Conservation (phyloP, 2,113 vertebrate species). For the Mormyrus lacerda region DNA sequence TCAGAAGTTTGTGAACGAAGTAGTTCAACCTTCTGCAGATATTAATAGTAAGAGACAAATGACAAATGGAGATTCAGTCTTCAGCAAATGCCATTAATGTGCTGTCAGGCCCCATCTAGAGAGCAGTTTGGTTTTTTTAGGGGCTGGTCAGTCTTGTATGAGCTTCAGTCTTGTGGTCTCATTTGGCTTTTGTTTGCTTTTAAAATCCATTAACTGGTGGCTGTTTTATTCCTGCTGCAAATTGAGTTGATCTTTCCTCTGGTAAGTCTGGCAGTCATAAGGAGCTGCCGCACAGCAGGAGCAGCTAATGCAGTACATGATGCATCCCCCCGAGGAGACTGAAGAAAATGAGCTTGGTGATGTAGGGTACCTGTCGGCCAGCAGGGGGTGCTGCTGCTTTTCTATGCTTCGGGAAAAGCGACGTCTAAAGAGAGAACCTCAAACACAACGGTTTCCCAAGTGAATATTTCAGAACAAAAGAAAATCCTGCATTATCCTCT, state of each 20-base stretch:
- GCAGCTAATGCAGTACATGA: constrained; percentile 7
- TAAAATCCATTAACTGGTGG: constrained; percentile 10
- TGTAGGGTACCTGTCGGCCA: not conserved
- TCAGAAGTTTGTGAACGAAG: not conserved
- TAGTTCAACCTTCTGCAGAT: not conserved
- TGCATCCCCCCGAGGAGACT: not conserved
- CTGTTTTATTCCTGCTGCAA: constrained; percentile 22
- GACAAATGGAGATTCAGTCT: not conserved
- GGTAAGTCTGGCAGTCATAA: constrained; percentile 22
- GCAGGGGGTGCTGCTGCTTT: constrained; percentile 17
- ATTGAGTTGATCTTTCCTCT: constrained; percentile 14
- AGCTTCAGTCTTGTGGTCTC: not conserved
- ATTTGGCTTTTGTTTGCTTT: not conserved
- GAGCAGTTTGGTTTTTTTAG: not conserved
- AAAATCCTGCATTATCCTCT: not conserved
- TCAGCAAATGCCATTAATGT: not conserved
- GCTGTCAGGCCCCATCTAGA: not conserved
- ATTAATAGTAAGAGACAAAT: not conserved
- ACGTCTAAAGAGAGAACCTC: not conserved
- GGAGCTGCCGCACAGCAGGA: not conserved
- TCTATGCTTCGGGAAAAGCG: not conserved
- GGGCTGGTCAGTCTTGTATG: not conserved
- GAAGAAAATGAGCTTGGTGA: not conserved
- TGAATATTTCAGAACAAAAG: not conserved
- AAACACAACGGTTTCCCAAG: not conserved